Percentiles rank a stretch among this genome's conserved stretches.
These are phyloP conservation scores for Punctoribates punctum DNA, from an alignment of 2,888 invertebrate genomes.

Conservation along the genomic window DNA sequence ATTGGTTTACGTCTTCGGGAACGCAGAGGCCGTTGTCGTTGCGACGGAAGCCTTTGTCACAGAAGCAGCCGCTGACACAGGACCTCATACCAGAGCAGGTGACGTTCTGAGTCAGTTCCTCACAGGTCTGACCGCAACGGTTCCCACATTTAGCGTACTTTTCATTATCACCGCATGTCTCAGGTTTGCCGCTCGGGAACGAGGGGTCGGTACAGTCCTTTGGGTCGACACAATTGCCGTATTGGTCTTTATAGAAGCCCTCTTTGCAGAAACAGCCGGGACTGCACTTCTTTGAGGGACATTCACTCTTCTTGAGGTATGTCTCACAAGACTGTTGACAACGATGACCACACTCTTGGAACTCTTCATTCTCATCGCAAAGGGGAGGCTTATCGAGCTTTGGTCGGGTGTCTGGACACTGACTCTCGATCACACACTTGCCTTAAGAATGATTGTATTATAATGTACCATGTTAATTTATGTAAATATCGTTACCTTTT, in stretches of 20 bases:
- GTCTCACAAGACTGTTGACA: not conserved
- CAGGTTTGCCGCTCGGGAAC: not conserved
- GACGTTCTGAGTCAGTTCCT: not conserved
- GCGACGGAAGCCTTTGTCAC: not conserved
- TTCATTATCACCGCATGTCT: not conserved
- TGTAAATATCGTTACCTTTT: not conserved
- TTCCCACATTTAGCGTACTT: conserved; percentile 1
- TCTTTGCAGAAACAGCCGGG: conserved; percentile 6
- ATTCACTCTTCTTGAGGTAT: not conserved
- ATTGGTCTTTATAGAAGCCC: not conserved
- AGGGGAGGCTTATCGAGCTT: not conserved
- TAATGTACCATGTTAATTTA: not conserved
- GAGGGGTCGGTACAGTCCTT: not conserved
- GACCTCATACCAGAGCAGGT: not conserved
- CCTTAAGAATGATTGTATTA: not conserved
- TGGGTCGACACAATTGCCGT: not conserved
- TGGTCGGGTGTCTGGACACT: not conserved
- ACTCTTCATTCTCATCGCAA: not conserved
- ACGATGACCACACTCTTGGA: not conserved
- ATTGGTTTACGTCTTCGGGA: not conserved
- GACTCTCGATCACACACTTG: not conserved
- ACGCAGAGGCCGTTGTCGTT: not conserved
- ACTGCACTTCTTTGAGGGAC: not conserved
- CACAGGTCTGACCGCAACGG: conserved; percentile 18
- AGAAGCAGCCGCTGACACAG: conserved; percentile 1